Percentiles rank a stretch among this genome's conserved stretches.
Conservation (phyloP, 2,888 invertebrate species). For the Apoda limacodes region DNA sequence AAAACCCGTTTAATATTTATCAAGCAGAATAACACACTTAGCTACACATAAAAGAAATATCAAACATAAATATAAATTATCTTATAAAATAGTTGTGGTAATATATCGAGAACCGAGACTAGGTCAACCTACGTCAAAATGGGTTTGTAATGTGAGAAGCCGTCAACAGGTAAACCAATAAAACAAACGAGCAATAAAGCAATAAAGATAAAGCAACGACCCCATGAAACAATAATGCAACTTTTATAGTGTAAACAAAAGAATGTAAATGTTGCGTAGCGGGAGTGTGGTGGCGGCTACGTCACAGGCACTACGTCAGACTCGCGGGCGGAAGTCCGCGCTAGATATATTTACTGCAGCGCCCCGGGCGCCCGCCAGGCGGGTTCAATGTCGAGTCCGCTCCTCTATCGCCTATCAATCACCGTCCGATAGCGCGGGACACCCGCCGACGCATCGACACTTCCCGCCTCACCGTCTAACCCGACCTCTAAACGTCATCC, state of each 20-base stretch:
- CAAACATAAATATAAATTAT: too few species aligned
- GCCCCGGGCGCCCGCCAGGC: conserved; percentile 21
- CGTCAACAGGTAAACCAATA: conserved; percentile 31
- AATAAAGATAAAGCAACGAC: conserved; percentile 60
- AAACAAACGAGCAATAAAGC: conserved; percentile 42
- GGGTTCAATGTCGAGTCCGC: conserved; percentile 60
- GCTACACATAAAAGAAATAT: too few species aligned
- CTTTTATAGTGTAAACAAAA: conserved; percentile 66
- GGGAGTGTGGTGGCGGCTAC: too few species aligned
- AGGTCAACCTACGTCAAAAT: too few species aligned
- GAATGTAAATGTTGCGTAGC: conserved; percentile 55
- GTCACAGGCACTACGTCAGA: conserved; percentile 48
- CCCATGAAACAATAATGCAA: conserved; percentile 58
- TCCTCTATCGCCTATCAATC: conserved; percentile 65
- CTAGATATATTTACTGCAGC: conserved; percentile 53
- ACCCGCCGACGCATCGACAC: conserved; percentile 14
- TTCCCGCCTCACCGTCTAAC: conserved; percentile 11
- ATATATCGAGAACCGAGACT: too few species aligned
- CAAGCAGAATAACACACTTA: too few species aligned
- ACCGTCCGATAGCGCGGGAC: conserved; percentile 28
- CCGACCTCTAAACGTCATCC: conserved; percentile 6
- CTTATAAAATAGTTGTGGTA: too few species aligned
- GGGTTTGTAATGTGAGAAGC: too few species aligned
- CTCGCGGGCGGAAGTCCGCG: conserved; percentile 59
- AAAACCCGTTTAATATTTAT: too few species aligned